Base-by-base conservation (phyloP, 2,113 vertebrate genomes). In the Ptilorrhoa leucosticta region DNA sequence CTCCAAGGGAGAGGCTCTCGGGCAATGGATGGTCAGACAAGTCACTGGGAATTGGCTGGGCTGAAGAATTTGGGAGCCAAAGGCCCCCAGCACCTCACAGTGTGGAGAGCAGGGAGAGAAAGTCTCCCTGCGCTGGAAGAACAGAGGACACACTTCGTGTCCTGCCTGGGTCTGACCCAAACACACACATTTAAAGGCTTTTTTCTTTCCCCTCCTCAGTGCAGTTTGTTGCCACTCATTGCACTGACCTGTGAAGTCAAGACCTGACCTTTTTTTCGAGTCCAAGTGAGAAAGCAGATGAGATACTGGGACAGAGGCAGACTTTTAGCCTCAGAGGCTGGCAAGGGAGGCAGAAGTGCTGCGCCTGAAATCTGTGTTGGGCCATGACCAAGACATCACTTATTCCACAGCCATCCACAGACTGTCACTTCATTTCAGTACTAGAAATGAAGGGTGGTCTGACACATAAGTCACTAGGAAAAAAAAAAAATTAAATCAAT, bases 291-390 rank as follows among this genome's bases (percentile, higher is more conserved):
- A 96, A 97, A 94, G 89, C 96, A 97, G 97, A 94, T 97, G 96
- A 97, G 90, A 91, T 92, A 20, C 58, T 81, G 77, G 78, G 86
- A 54, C 85, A 73, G 64, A 94, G 75, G 83, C 96, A 97, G 96
- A 97, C 96, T 95, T 97, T 96, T 96, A 91, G 94, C 96, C 96
- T 69, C 92, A 80, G 96, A 97, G 97, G 84, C 65, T 97, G 95
- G 95, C 96, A 97, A 65, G 9, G 75, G 80, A 96, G 69, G 51
- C 90, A 94, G 53, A 93, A 96, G 90, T 64, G 45, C 89, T 96
- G 96, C 19, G 66, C 88, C 90, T 90, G 77, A 94, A 96, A 97
- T 95, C 92, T 94, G 94, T 87, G 78, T 17, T 95, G 96, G 89
- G 90, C 70, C 19, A 4, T 28, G 84, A 95, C 89, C 94, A 95